A percentile compares a stretch with the other conserved stretches of the same genome.
Conservation (phyloP, 2,797 vertebrate species). For the Anolis apletophallus region DNA sequence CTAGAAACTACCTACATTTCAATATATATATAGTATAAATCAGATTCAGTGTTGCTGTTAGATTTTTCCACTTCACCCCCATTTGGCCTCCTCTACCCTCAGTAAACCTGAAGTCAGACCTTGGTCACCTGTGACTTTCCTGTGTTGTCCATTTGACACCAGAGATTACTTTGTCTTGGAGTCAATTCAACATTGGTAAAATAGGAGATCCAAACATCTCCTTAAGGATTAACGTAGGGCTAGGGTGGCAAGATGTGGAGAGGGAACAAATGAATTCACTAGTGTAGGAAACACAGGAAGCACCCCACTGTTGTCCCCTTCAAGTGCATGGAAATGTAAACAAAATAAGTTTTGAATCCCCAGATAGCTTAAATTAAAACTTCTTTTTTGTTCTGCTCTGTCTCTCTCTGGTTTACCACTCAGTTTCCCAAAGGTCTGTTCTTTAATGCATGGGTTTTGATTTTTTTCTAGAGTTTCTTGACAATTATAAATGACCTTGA, state of each 20-base stretch:
- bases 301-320: background rate
- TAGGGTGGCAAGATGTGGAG: no score
- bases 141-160: background rate
- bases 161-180: background rate
- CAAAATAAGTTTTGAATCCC: background rate
- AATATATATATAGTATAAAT: no score
- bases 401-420: slow-evolving; percentile 5
- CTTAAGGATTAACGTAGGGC: background rate
- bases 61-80: no score
- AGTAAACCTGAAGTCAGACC: background rate
- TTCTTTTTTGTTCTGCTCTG: background rate
- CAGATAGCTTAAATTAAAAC: background rate
- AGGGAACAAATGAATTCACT: background rate
- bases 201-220: background rate
- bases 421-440: background rate
- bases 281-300: background rate
- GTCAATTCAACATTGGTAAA: background rate
- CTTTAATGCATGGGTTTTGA: slow-evolving; percentile 36
- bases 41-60: no score
- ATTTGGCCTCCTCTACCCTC: no score
- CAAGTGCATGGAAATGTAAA: background rate
- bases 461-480: slow-evolving; percentile 86
- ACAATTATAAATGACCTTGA: slow-evolving; percentile 89
- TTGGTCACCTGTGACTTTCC: background rate
- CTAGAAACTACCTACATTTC: no score